Base-by-base conservation (phyloP, 1,140 invertebrate species). In the Wiebesia pumilae region DNA sequence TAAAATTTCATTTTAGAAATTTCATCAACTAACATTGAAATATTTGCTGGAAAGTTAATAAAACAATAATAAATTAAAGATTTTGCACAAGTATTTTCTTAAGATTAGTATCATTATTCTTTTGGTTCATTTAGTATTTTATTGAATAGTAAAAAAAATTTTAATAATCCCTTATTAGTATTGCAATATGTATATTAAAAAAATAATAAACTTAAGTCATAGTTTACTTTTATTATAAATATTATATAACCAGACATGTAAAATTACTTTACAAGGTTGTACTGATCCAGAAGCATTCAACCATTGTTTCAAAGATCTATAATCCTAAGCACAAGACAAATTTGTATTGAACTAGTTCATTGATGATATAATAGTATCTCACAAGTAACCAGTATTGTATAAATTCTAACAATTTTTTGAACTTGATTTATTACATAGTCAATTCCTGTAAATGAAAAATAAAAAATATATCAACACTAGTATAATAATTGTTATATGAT, bases 341-440 rank as follows among this genome's bases (percentile, higher is more conserved):
- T 85, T 87, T 88, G 87, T 80, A 89, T 77, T 85, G 75, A 14
- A 80, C 85, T 84, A 77, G 85, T 87, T 88, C 79, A 90, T 77
- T 81, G 87, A 90, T 90, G 89, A 91, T 90, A 89, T 91, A 90
- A n/a, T n/a, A n/a, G n/a, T 89, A 87, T 83, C 88, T 92, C 73
- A 88, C 81, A 89, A 88, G 85, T 82, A 73, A 90, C 75, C 81
- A 87, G 89, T 65, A 83, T 88, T 81, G 85, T 88, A 87, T 83
- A 86, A 85, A 90, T 67, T 83, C 87, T 91, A 91, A 38, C n/a
- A 85, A 86, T 67, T 69, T 78, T 89, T 85, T 51, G 83, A 89
- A 87, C 75, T 88, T 88, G 88, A 85, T 91, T 91, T 89, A 93
- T 93, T 92, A 94, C 93, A 93, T 94, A 89, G 93, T 94, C 83